A percentile compares a stretch with the other conserved stretches of the same genome.
These are phyloP conservation scores for Phalanger gymnotis DNA, from an alignment of 2,797 vertebrate species.

Conservation along the genomic window DNA sequence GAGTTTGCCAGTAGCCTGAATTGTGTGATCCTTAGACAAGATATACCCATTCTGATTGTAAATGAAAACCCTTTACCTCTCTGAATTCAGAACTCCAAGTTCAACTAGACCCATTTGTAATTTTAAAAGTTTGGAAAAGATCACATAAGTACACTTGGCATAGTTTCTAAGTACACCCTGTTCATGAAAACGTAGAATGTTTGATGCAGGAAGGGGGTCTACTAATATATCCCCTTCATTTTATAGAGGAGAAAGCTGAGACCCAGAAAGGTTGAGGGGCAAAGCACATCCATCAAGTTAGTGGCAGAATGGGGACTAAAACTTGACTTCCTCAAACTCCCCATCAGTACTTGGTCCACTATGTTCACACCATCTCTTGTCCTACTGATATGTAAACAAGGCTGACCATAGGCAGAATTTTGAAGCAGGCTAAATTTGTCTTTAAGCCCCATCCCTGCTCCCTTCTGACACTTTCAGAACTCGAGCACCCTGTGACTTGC, in stretches of 20 bases:
- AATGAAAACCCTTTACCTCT: conserved; percentile 7
- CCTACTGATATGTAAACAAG: background rate
- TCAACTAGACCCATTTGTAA: background rate
- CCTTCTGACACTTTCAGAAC: background rate
- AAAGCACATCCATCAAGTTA: background rate
- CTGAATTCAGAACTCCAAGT: conserved; percentile 34
- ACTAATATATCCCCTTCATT: background rate
- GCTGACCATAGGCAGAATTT: background rate
- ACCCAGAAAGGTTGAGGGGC: background rate
- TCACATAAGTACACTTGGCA: background rate
- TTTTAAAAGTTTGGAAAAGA: background rate
- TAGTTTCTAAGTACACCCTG: background rate
- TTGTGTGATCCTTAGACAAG: background rate
- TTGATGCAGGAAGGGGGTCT: background rate
- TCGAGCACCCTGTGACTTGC: background rate
- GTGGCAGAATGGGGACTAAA: background rate
- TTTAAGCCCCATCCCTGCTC: background rate
- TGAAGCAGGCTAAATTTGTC: background rate
- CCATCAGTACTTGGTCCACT: background rate
- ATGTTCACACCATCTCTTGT: background rate
- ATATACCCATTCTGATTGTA: background rate
- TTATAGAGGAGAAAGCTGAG: background rate
- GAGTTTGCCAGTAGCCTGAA: conserved; percentile 8
- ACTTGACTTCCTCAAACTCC: background rate
- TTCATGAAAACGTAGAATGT: background rate